Conservation (phyloP, 1,140 invertebrate genomes). For the Sycophaga agraensis region DNA sequence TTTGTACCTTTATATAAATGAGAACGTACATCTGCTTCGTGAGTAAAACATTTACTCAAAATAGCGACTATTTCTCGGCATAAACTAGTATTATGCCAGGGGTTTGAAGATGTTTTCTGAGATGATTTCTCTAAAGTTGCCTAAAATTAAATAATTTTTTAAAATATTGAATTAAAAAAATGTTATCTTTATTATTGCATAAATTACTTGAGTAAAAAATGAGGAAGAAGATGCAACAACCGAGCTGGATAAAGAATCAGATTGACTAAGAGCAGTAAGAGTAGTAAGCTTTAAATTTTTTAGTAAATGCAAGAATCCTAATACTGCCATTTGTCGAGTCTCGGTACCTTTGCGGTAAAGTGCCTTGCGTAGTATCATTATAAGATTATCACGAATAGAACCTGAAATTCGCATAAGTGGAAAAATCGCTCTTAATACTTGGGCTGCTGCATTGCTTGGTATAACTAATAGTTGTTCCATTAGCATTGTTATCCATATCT, state of each 20-base stretch:
- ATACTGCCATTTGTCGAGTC: constrained; percentile 60
- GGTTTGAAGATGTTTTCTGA: constrained; percentile 32
- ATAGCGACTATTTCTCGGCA: constrained; percentile 64
- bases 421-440: constrained; percentile 57
- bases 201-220: constrained; percentile 49
- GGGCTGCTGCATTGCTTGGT: constrained; percentile 47
- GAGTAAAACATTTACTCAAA: constrained; percentile 62
- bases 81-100: constrained; percentile 58
- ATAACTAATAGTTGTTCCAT: constrained; percentile 57
- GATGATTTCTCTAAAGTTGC: constrained; percentile 43
- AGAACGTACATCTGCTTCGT: constrained; percentile 61
- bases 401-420: constrained; percentile 55
- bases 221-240: constrained; percentile 43
- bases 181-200: too few species aligned
- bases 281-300: constrained; percentile 57
- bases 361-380: constrained; percentile 62
- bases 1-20: constrained; percentile 63
- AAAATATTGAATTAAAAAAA: background rate
- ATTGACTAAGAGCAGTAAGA: constrained; percentile 54
- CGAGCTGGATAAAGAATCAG: constrained; percentile 33
- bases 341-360: constrained; percentile 58
- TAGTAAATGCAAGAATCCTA: constrained; percentile 60
- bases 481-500: constrained; percentile 52
- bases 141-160: constrained; percentile 29
- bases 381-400: constrained; percentile 57